phyloP scores from a whole-genome alignment of 2,888 invertebrate species.

The Coleophora flavipennella region DNA sequence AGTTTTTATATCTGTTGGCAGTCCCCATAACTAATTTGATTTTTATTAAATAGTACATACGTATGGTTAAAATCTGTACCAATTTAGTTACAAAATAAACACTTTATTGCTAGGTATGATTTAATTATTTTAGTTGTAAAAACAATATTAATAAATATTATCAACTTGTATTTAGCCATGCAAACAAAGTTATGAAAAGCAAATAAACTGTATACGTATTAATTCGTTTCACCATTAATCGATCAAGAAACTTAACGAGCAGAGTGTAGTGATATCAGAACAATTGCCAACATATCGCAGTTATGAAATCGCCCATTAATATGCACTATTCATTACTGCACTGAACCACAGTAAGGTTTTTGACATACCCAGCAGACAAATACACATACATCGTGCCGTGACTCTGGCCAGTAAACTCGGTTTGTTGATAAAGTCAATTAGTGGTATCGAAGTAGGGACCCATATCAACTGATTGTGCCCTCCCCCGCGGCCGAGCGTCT shows the following conservation, averaged over 20 bases:
- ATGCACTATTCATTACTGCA: conserved; percentile 45
- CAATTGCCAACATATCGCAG: background rate
- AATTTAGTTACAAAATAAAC: no score
- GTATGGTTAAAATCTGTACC: no score
- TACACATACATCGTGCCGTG: conserved; percentile 70
- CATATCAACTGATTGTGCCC: conserved; percentile 63
- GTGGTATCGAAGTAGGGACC: conserved; percentile 67
- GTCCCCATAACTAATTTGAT: no score
- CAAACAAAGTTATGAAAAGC: no score
- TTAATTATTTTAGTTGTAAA: no score
- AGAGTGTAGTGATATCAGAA: background rate
- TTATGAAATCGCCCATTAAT: conserved; percentile 52
- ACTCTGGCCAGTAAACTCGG: conserved; percentile 68
- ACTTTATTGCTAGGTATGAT: no score
- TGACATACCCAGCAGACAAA: conserved; percentile 59
- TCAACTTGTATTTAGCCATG: background rate
- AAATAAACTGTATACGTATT: no score
- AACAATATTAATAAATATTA: no score
- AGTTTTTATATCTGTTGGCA: no score
- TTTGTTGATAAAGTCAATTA: conserved; percentile 74
- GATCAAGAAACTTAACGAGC: background rate
- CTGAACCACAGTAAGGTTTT: conserved; percentile 67
- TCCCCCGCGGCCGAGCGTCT: conserved; percentile 46
- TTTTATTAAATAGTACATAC: no score
- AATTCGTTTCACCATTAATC: no score